Percentiles rank a stretch among this genome's conserved stretches.
These are phyloP conservation scores for Albula glossodonta DNA, from an alignment of 2,113 vertebrate genomes.

Conservation along the genomic window DNA sequence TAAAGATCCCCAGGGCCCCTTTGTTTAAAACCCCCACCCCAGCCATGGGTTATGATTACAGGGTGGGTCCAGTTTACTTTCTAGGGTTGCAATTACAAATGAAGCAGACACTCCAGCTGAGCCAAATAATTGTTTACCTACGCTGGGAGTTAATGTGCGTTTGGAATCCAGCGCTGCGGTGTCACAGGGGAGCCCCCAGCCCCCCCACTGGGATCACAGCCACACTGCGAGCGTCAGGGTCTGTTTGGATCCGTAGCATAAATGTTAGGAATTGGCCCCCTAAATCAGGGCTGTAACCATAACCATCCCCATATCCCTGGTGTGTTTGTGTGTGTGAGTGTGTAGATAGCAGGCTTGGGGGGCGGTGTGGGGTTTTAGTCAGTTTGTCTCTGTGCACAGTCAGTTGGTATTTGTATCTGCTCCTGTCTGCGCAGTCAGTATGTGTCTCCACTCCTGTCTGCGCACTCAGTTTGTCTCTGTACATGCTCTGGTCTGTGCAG, in stretches of 20 bases:
- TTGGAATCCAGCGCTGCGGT: background rate
- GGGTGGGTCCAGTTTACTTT: conserved; percentile 46
- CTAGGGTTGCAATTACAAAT: conserved; percentile 44
- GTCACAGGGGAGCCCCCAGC: no score
- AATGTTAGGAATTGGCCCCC: background rate
- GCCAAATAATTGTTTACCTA: conserved; percentile 46
- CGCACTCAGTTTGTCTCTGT: no score
- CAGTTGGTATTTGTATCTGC: no score
- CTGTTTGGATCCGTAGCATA: background rate
- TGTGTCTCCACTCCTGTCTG: no score
- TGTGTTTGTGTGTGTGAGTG: no score
- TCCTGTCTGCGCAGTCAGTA: no score
- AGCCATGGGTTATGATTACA: conserved; percentile 31
- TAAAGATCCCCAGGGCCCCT: background rate
- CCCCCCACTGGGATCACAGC: no score
- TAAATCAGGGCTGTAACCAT: background rate
- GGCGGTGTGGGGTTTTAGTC: no score
- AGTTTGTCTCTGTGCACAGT: no score
- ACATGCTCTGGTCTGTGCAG: no score
- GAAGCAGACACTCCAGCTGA: conserved; percentile 12
- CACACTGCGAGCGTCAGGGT: background rate
- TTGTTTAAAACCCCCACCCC: conserved; percentile 11
- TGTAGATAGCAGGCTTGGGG: no score
- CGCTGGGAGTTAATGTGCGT: background rate
- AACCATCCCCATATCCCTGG: background rate